Percentiles rank a stretch among this genome's conserved stretches.
Conservation (phyloP, 23 tunicate genomes). For the Styela clava region DNA sequence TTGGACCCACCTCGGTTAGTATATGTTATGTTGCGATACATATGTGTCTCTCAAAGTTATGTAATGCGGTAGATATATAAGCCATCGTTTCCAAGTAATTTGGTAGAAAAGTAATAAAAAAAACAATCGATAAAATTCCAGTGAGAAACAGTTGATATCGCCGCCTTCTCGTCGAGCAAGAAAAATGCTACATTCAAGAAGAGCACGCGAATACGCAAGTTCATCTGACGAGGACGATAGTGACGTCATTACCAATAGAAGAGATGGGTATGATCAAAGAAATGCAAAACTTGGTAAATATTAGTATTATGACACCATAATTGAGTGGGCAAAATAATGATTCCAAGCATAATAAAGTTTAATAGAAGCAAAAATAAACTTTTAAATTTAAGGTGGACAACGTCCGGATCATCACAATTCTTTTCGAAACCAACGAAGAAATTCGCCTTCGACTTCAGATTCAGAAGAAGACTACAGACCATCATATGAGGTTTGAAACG, state of each 20-base stretch:
- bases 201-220: slow-evolving; percentile 10
- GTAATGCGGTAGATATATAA: too few species aligned
- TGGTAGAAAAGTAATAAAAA: too few species aligned
- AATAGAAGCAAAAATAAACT: too few species aligned
- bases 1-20: neutral
- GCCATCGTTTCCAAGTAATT: too few species aligned
- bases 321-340: slow-evolving; percentile 26
- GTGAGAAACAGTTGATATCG: slow-evolving; percentile 46
- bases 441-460: neutral
- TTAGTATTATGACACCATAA: slow-evolving; percentile 31
- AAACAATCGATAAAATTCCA: too few species aligned
- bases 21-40: too few species aligned
- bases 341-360: too few species aligned
- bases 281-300: neutral
- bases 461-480: neutral
- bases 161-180: slow-evolving; percentile 86
- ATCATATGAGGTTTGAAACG: neutral
- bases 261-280: neutral
- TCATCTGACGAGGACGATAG: slow-evolving; percentile 26
- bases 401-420: neutral
- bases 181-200: slow-evolving; percentile 40
- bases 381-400: neutral
- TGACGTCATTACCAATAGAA: slow-evolving; percentile 51
- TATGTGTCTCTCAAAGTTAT: too few species aligned
- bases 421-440: neutral